Evolutionary conservation across 2,888 invertebrate species (phyloP).

Genomic region (Leptura quadrifasciata): DNA sequence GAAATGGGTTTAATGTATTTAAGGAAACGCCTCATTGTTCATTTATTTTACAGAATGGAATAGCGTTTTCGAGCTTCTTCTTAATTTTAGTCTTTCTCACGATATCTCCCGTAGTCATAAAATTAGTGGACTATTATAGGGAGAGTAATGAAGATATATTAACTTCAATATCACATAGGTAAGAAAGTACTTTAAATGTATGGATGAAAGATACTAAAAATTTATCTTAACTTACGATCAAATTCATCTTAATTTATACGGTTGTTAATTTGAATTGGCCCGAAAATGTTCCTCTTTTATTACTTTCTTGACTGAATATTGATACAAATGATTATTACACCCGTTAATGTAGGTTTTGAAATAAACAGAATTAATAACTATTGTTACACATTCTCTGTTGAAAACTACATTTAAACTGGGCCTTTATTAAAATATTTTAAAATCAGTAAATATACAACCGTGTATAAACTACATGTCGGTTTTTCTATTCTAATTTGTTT

Average conservation of each 20-base stretch:
- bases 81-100: slow-evolving; percentile 70
- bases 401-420: background rate
- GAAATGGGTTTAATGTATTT: slow-evolving; percentile 37
- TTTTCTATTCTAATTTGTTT: too few species aligned
- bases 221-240: slow-evolving; percentile 39
- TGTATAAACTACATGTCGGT: background rate
- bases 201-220: slow-evolving; percentile 32
- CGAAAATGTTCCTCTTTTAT: slow-evolving; percentile 14
- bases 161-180: slow-evolving; percentile 65
- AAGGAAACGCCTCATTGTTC: slow-evolving; percentile 22
- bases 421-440: background rate
- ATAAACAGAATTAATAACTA: slow-evolving; percentile 1
- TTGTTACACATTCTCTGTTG: background rate
- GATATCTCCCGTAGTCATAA: slow-evolving; percentile 69
- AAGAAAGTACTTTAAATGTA: slow-evolving; percentile 44
- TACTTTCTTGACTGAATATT: slow-evolving; percentile 24
- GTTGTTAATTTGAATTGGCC: slow-evolving; percentile 2
- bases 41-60: slow-evolving; percentile 66
- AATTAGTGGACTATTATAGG: slow-evolving; percentile 68
- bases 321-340: slow-evolving; percentile 28
- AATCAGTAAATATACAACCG: background rate
- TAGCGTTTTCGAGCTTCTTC: slow-evolving; percentile 67
- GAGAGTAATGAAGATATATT: slow-evolving; percentile 61
- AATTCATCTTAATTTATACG: slow-evolving; percentile 24
- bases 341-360: background rate